These are phyloP conservation scores for Taphrorychus bicolor DNA, from an alignment of 2,888 invertebrate genomes.

Conservation along the genomic window DNA sequence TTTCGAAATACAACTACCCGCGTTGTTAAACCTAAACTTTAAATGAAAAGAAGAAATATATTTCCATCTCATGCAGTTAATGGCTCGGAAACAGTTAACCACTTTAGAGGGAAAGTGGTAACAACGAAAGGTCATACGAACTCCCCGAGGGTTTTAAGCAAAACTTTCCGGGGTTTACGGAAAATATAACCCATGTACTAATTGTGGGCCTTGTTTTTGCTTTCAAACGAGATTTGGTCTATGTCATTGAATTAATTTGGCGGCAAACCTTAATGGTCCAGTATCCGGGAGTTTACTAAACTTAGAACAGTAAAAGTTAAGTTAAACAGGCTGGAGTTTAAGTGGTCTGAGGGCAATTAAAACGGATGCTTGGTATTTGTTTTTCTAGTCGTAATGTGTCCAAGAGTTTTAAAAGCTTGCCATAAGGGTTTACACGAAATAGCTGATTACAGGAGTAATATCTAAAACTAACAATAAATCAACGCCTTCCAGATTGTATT, in stretches of 20 bases:
- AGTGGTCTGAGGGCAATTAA: neutral
- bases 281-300: neutral
- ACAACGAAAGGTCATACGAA: neutral
- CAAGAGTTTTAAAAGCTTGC: neutral
- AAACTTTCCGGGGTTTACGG: neutral
- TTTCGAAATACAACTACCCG: no score
- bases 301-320: neutral
- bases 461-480: slow-evolving; percentile 1
- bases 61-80: slow-evolving; percentile 3
- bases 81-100: slow-evolving; percentile 1
- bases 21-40: neutral
- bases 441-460: neutral
- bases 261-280: slow-evolving; percentile 2
- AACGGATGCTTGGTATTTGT: neutral
- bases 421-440: neutral
- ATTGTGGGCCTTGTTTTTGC: slow-evolving; percentile 19
- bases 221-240: slow-evolving; percentile 10
- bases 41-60: neutral
- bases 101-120: slow-evolving; percentile 6
- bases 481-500: slow-evolving; percentile 1
- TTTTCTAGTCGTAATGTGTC: neutral
- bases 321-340: neutral
- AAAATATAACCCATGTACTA: slow-evolving; percentile 3
- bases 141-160: neutral
- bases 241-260: slow-evolving; percentile 21